Percentiles rank a stretch among this genome's conserved stretches.
phyloP scores from a whole-genome alignment of 2,888 invertebrate genomes.

The Parnassius smintheus region DNA sequence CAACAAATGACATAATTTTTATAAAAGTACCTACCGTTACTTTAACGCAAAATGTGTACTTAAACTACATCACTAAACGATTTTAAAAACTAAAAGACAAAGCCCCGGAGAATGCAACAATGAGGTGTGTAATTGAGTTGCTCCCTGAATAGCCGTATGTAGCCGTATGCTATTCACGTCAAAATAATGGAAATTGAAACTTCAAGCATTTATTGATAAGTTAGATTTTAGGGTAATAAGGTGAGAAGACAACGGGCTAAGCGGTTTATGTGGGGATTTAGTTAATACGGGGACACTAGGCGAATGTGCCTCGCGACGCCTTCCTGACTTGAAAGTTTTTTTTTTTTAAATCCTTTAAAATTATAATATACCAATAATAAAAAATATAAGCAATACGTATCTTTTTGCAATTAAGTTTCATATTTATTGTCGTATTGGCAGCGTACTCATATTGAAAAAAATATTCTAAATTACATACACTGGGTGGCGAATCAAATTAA shows the following conservation, averaged over 20 bases:
- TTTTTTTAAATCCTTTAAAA: too few relatives aligned
- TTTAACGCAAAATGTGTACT: not conserved
- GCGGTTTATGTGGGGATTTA: slow-evolving; percentile 22
- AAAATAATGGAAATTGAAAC: not conserved
- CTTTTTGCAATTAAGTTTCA: too few relatives aligned
- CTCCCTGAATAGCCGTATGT: not conserved
- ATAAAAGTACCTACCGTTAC: not conserved
- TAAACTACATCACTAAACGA: not conserved
- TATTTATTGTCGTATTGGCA: too few relatives aligned
- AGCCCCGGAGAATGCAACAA: slow-evolving; percentile 11
- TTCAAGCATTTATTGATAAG: not conserved
- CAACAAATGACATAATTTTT: too few relatives aligned
- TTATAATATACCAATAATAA: too few relatives aligned
- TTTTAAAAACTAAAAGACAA: slow-evolving; percentile 7
- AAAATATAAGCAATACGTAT: too few relatives aligned
- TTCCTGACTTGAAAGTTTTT: not conserved
- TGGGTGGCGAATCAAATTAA: too few relatives aligned
- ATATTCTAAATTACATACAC: too few relatives aligned
- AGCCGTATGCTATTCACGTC: not conserved
- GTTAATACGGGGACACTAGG: slow-evolving; percentile 13
- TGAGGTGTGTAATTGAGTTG: slow-evolving; percentile 15
- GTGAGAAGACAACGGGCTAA: slow-evolving; percentile 3
- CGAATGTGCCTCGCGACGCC: slow-evolving; percentile 1
- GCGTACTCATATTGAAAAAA: too few relatives aligned
- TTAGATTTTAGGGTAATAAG: slow-evolving; percentile 1